These are phyloP conservation scores for Quiscalus mexicanus DNA, from an alignment of 2,113 vertebrate species.

Conservation along the genomic window DNA sequence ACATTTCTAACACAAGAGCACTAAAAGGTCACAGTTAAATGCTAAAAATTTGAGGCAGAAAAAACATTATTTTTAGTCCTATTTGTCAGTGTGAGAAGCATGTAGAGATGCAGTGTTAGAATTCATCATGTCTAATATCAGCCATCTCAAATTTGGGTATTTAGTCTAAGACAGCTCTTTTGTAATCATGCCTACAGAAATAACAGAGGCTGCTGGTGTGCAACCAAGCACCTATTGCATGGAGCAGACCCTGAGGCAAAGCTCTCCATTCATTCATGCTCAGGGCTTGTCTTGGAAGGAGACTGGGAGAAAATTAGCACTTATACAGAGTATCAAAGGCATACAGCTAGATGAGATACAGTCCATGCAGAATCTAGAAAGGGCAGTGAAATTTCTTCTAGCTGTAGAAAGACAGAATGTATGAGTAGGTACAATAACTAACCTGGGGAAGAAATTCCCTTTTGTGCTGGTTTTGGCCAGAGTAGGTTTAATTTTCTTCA, in stretches of 20 bases:
- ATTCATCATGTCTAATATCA: not conserved
- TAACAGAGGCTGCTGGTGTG: not conserved
- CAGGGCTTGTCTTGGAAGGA: not conserved
- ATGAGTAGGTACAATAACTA: not conserved
- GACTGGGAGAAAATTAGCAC: not conserved
- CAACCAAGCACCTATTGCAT: not conserved
- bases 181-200: not conserved
- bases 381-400: not conserved
- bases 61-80: not conserved
- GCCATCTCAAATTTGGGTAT: not conserved
- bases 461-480: not conserved
- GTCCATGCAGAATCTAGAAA: not conserved
- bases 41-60: not conserved
- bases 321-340: not conserved
- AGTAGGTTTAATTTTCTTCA: not conserved
- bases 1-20: not conserved
- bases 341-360: not conserved
- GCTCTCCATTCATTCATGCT: not conserved
- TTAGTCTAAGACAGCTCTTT: not conserved
- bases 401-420: not conserved
- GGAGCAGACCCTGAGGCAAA: not conserved
- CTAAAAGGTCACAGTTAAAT: not conserved
- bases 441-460: not conserved
- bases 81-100: not conserved
- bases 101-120: not conserved